A percentile compares a stretch with the other conserved stretches of the same genome.
These are phyloP conservation scores for Colletes collaris DNA, from an alignment of 2,888 invertebrate genomes.

Conservation along the genomic window DNA sequence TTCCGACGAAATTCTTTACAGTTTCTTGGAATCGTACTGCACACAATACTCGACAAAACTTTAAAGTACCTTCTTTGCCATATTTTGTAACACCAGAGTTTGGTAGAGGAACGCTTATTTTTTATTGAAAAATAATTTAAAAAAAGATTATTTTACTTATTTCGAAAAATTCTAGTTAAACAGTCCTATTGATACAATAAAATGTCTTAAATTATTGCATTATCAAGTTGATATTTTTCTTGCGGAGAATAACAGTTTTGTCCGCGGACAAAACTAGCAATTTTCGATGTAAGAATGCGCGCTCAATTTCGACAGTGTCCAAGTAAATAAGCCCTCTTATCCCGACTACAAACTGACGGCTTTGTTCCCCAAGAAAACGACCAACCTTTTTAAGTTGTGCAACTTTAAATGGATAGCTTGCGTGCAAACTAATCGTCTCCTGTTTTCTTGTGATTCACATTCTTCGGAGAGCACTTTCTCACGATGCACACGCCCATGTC, in stretches of 20 bases:
- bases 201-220: too few species aligned
- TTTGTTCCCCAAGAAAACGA: background rate
- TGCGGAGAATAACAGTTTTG: too few species aligned
- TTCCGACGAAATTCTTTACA: constrained; percentile 1
- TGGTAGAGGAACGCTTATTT: too few species aligned
- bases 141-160: too few species aligned
- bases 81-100: too few species aligned
- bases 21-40: constrained; percentile 1
- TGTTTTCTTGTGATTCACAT: constrained; percentile 18
- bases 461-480: constrained; percentile 33
- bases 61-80: too few species aligned
- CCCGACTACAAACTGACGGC: background rate
- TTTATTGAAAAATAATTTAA: too few species aligned
- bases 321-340: background rate
- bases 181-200: too few species aligned
- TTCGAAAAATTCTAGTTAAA: too few species aligned
- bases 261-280: background rate
- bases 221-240: too few species aligned
- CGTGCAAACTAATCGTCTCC: constrained; percentile 18
- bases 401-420: constrained; percentile 26
- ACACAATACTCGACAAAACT: background rate
- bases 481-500: constrained; percentile 4
- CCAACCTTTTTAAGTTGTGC: constrained; percentile 19
- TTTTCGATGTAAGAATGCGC: background rate
- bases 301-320: background rate